Base-by-base conservation (phyloP, 2,797 vertebrate species). In the Hyperoplus immaculatus region DNA sequence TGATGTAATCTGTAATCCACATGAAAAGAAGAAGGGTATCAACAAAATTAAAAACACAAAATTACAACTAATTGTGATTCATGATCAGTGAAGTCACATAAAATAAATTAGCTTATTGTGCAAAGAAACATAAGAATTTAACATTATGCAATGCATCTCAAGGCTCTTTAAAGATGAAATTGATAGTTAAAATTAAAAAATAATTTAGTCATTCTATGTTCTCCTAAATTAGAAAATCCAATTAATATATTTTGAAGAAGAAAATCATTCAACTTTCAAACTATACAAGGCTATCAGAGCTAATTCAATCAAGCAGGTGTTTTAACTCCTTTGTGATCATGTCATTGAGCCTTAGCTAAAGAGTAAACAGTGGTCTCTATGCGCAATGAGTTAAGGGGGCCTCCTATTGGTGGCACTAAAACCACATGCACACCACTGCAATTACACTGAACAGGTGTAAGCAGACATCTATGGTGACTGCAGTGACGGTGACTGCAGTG, bases 391-490 rank as follows among this genome's bases (percentile, higher is more conserved):
- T 73, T 64, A 55, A 86, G 56, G 79, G 77, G 73, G 74, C 73
- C 80, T 86, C 76, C 80, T 84, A 56, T 81, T 82, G 80, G 62
- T 78, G 77, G 83, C 29, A 29, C 29, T 29, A 29, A 29, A 29
- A 10, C 29, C 72, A 29, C 4, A 47, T 47, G 12, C 2, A 46
- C 46, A 47, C 39, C 21, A 21, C 49, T 21, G 49, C 64, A 54
- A 18, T 61, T 69, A 46, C 29, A 29, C 29, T 51, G 43, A 41
- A 65, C 46, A 72, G 68, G 41, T 57, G 72, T 47, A 39, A 62
- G 53, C 11, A 45, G 9, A 71, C 61, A 15, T 55, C 36, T 18
- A 9, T 21, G 49, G 36, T 54, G 11, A 53, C 10, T 59, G 70
- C 70, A 78, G 53, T 53, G 53, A 41, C 8, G 49, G 36, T 54